Evolutionary conservation across 2,113 vertebrate species (phyloP), one percentile per base, ranked within the genome.

Genomic region (Lampris incognitus): DNA sequence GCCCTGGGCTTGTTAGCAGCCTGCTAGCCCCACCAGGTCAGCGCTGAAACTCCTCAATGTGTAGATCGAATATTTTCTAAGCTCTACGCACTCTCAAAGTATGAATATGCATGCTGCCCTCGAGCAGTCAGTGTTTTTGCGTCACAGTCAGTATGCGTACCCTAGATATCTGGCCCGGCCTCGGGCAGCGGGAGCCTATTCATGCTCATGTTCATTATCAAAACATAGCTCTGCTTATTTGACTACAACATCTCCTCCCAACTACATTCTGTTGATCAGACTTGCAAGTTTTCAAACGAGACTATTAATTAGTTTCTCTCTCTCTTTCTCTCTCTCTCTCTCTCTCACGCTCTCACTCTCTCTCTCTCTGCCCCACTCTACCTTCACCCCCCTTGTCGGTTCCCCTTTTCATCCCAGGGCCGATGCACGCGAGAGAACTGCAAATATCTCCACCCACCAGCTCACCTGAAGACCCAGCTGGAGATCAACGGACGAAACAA

Each of bases 401-500:
- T 10, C n/a, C 37, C 44, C 40, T 54, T 59, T 37, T 13, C 68
- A 9, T 67, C 57, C 41, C 91, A 99, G 98, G 97, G 98, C 48
- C 97, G 98, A 38, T 99, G 98, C 92, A 97, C 97, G 24, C 95
- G 98, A 88, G 98, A 99, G 91, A 99, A 99, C 93, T 99, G 98
- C 95, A 99, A 99, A 91, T 99, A 99, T 90, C 97, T 99, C 87
- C 98, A 99, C 89, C 98, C 98, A 55, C 98, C 98, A 5, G 97
- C 97, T 70, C 98, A 99, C 93, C 95, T 99, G 85, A 99, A 99
- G 96, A 99, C 97, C 76, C 98, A 99, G 69, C 94, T 99, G 92
- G 98, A 99, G 94, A 99, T 99, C 91, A 99, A 99, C 86, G 98
- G 98, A 69, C 95, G 98, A 54, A 99, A 99, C 91, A 99, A 99